Evolutionary conservation across 2,888 invertebrate genomes (phyloP).

Genomic region (Zeuzera pyrina): DNA sequence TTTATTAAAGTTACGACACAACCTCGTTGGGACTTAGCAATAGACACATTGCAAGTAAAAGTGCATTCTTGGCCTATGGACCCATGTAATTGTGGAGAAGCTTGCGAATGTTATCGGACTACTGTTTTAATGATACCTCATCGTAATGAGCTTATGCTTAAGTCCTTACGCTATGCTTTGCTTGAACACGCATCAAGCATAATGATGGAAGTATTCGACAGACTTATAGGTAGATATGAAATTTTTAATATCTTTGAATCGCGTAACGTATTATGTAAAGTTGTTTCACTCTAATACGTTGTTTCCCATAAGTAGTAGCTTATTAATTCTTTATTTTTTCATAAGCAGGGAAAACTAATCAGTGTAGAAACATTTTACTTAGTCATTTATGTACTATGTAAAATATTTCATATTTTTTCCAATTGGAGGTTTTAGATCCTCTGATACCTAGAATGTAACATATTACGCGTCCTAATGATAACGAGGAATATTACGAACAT

Average conservation of each 20-base stretch:
- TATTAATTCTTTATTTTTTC: neutral
- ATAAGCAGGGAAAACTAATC: too few species aligned
- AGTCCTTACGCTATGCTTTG: slow-evolving; percentile 47
- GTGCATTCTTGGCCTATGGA: slow-evolving; percentile 48
- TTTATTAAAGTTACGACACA: slow-evolving; percentile 51
- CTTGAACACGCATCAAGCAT: slow-evolving; percentile 44
- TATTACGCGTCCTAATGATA: too few species aligned
- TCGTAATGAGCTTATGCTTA: slow-evolving; percentile 54
- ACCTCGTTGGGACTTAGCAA: slow-evolving; percentile 51
- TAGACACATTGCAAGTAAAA: slow-evolving; percentile 45
- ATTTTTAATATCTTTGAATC: too few species aligned
- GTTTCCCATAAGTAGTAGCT: too few species aligned
- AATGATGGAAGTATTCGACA: slow-evolving; percentile 55
- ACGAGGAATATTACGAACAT: too few species aligned
- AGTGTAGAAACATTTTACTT: too few species aligned
- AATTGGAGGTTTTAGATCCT: too few species aligned
- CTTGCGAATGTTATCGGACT: slow-evolving; percentile 56
- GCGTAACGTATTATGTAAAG: too few species aligned
- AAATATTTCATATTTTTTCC: too few species aligned
- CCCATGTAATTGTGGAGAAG: slow-evolving; percentile 54
- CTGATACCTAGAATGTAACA: too few species aligned
- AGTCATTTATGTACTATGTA: too few species aligned
- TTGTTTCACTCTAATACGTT: too few species aligned
- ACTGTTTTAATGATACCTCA: slow-evolving; percentile 48
- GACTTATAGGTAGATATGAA: slow-evolving; percentile 38